Evolutionary conservation across 2,113 vertebrate genomes (phyloP).

Genomic region (Numida meleagris): DNA sequence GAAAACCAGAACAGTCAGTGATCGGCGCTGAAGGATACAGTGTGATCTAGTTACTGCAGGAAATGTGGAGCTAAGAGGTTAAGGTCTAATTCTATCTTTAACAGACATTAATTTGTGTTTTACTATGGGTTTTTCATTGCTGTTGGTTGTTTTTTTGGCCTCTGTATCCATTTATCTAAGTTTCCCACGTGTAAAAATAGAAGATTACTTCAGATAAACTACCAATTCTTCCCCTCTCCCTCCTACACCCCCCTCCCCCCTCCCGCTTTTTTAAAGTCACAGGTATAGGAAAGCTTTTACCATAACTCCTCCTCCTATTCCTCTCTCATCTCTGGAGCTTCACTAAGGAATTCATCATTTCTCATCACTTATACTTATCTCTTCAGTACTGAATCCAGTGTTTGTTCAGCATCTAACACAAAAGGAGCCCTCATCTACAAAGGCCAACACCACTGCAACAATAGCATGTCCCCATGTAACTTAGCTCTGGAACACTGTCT

Average conservation of each 20-base stretch:
- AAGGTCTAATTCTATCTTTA: not conserved
- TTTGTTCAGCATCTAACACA: not conserved
- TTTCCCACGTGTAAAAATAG: not conserved
- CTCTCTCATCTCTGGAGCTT: not conserved
- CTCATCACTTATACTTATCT: not conserved
- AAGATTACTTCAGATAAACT: not conserved
- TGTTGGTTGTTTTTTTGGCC: not conserved
- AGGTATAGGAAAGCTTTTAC: not conserved
- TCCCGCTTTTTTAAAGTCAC: too few species aligned
- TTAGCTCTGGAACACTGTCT: constrained; percentile 9
- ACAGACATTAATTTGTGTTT: not conserved
- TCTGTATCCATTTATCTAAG: not conserved
- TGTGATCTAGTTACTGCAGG: not conserved
- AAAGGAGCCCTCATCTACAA: not conserved
- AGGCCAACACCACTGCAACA: not conserved
- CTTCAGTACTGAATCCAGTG: not conserved
- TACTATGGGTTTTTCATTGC: not conserved
- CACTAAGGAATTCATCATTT: not conserved
- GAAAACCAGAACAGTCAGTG: not conserved
- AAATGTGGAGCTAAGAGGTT: not conserved
- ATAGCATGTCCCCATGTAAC: not conserved
- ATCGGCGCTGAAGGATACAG: not conserved
- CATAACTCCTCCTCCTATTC: not conserved
- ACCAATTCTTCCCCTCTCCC: not conserved
- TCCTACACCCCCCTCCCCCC: too few species aligned